phyloP scores from a whole-genome alignment of 53 echinoderm and acorn worm species.

The Arbacia lixula region DNA sequence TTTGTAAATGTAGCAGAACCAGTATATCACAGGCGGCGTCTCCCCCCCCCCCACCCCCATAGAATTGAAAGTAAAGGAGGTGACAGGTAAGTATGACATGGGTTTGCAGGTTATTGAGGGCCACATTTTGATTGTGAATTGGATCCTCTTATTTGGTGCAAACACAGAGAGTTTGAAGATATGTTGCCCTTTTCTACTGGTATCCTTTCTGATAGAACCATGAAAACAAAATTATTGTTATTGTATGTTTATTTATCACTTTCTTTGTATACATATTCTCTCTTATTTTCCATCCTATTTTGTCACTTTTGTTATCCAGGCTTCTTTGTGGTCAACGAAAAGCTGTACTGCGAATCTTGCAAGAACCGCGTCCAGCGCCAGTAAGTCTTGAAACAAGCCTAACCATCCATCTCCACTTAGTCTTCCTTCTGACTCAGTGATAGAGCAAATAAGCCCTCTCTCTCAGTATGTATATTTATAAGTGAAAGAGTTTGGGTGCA shows the following conservation, averaged over 20 bases:
- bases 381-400: slow-evolving; percentile 46
- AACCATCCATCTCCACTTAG: slow-evolving; percentile 8
- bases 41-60: too few relatives aligned
- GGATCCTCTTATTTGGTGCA: background rate
- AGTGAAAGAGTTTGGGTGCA: too few relatives aligned
- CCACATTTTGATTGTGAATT: too few relatives aligned
- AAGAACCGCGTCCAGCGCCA: slow-evolving; percentile 50
- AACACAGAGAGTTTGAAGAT: background rate
- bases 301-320: background rate
- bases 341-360: slow-evolving; percentile 44
- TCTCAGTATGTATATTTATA: too few relatives aligned
- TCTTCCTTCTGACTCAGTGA: too few relatives aligned
- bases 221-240: background rate
- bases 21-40: too few relatives aligned
- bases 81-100: too few relatives aligned
- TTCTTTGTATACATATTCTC: background rate
- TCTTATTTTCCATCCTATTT: background rate
- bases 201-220: background rate
- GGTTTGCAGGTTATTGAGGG: too few relatives aligned
- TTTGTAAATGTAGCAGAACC: too few relatives aligned
- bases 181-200: background rate
- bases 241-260: background rate
- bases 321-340: slow-evolving; percentile 40
- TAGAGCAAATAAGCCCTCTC: too few relatives aligned
- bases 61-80: too few relatives aligned